These are phyloP conservation scores for Scophthalmus maximus DNA, from an alignment of 2,113 vertebrate genomes.

Conservation along the genomic window DNA sequence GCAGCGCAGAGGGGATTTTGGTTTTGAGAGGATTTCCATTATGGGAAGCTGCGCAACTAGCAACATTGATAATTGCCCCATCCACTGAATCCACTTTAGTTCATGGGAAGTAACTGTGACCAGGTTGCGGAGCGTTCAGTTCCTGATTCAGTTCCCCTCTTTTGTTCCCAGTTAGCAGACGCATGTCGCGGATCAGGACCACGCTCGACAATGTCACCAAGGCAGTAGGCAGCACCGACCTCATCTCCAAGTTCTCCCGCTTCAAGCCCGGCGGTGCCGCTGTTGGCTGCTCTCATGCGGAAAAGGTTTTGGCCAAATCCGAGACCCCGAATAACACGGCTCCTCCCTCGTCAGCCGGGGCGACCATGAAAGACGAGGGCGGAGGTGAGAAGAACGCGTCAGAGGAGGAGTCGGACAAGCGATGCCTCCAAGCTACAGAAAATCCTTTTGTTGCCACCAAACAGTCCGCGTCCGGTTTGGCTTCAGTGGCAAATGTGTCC, in stretches of 20 bases:
- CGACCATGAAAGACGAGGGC: constrained; percentile 45
- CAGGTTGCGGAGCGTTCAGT: too few relatives aligned
- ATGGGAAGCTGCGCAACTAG: too few relatives aligned
- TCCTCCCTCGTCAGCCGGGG: constrained; percentile 1
- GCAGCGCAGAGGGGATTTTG: background rate
- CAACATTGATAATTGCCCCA: too few relatives aligned
- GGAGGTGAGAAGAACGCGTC: constrained; percentile 9
- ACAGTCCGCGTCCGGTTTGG: constrained; percentile 28
- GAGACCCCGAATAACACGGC: constrained; percentile 24
- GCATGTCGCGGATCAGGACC: constrained; percentile 94
- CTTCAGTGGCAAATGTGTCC: background rate
- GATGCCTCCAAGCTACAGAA: constrained; percentile 25
- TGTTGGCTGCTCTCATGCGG: constrained; percentile 57
- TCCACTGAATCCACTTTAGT: background rate
- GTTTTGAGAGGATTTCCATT: too few relatives aligned
- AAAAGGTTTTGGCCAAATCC: constrained; percentile 35
- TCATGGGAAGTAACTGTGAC: too few relatives aligned
- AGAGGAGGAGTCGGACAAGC: constrained; percentile 4
- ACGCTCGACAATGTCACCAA: constrained; percentile 93
- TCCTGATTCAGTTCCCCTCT: background rate
- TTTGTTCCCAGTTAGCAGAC: constrained; percentile 58
- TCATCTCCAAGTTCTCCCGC: constrained; percentile 90
- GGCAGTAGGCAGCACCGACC: constrained; percentile 90
- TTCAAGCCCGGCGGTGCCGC: constrained; percentile 81
- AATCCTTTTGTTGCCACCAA: constrained; percentile 59